phyloP scores from a whole-genome alignment of 2,888 invertebrate genomes.

The Cynaeus angustus region DNA sequence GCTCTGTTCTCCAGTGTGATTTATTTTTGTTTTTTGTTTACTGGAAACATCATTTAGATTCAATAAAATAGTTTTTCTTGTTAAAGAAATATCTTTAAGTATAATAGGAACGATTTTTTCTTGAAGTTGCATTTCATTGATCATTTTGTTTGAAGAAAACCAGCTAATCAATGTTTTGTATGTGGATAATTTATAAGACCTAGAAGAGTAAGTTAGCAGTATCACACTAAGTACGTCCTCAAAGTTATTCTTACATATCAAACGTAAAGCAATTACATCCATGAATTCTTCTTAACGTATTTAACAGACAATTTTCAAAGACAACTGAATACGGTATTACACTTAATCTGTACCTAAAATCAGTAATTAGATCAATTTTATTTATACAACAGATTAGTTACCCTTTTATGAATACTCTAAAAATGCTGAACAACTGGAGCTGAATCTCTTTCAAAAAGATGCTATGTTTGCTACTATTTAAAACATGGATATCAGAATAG shows the following conservation, averaged over 20 bases:
- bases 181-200: not conserved
- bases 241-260: not conserved
- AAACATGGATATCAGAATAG: slow-evolving; percentile 1
- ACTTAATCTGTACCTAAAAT: slow-evolving; percentile 23
- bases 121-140: not conserved
- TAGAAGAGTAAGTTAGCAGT: not conserved
- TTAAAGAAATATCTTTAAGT: slow-evolving; percentile 21
- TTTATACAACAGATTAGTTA: slow-evolving; percentile 5
- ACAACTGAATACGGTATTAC: slow-evolving; percentile 26
- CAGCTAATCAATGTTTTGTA: not conserved
- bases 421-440: slow-evolving; percentile 2
- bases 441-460: slow-evolving; percentile 23
- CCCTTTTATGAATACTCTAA: slow-evolving; percentile 14
- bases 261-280: not conserved
- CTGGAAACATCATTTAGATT: slow-evolving; percentile 5
- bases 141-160: not conserved
- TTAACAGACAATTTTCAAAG: not conserved
- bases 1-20: not conserved
- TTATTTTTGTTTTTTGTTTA: not conserved
- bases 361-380: not conserved
- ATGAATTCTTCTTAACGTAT: slow-evolving; percentile 3
- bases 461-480: not conserved
- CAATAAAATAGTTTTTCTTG: slow-evolving; percentile 10
- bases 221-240: not conserved
- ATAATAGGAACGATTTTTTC: not conserved